Evolutionary conservation across 2,888 invertebrate species (phyloP), one percentile per base, ranked within the genome.

Genomic region (Ochropacha duplaris): DNA sequence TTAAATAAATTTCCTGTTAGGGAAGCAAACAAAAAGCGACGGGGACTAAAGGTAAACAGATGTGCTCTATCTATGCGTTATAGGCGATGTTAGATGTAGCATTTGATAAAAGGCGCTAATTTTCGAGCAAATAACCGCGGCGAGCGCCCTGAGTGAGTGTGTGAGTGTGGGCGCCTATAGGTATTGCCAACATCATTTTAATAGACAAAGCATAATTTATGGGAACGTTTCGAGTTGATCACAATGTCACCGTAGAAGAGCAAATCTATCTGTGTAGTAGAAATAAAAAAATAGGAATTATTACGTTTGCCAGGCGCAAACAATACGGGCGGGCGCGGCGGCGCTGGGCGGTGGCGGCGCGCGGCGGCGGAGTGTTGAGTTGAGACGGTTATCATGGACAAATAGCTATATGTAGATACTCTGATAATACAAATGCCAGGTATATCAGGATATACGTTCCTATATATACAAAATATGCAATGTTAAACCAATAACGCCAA

Each of bases 1-100:
- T 87, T 80, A 87, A 91, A 91, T 91, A 90, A 91, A 92, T 92
- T 90, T 92, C 92, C 92, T 90, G 92, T 90, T 87, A 83, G 80
- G 65, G 70, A 61, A 76, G 86, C 81, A 90, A 91, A 92, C 92
- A 92, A 81, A 84, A 80, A 75, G 71, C 80, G 76, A 79, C 79
- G 78, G 80, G 84, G 89, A 88, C 84, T 79, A 74, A 86, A 76
- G 61, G 78, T 69, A 90, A 88, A 92, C 88, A 88, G 71, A 84
- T 81, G 76, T 77, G 80, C 81, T 81, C 78, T 85, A 83, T 87
- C 85, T 86, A 86, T 87, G 76, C 83, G 78, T 83, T 86, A 85
- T 86, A 84, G 82, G 78, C 85, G 79, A 87, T 87, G 85, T 76
- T 77, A 85, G 79, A 87, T 88, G 85, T 76, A 77, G 83, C 81